Evolutionary conservation across 2,113 vertebrate genomes (phyloP).

Genomic region (Hymenochirus boettgeri): DNA sequence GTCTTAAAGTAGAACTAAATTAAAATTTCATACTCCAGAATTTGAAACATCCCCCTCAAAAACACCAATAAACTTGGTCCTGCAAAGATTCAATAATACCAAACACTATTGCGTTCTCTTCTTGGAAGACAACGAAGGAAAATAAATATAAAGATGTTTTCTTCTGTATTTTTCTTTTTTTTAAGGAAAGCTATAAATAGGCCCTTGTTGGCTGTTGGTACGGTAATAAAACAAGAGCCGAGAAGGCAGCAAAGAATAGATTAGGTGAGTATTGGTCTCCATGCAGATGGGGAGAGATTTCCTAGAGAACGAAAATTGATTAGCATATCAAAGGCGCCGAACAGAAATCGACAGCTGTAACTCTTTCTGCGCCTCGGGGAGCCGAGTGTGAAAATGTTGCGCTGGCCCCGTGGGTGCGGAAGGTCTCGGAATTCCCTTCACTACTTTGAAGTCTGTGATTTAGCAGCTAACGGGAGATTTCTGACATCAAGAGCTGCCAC

Average conservation of each 20-base stretch:
- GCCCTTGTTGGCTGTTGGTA: conserved; percentile 1
- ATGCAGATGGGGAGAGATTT: conserved; percentile 32
- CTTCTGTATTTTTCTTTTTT: no score
- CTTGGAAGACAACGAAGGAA: no score
- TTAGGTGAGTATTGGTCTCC: conserved; percentile 18
- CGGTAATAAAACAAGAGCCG: conserved; percentile 9
- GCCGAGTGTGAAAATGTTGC: neutral
- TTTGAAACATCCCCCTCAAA: no score
- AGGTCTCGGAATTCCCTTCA: conserved; percentile 23
- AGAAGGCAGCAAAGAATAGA: conserved; percentile 6
- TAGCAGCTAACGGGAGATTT: conserved; percentile 5
- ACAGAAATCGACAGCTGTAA: conserved; percentile 31
- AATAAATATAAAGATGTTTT: no score
- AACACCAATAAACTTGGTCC: no score
- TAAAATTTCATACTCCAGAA: no score
- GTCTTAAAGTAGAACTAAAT: no score
- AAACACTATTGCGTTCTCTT: no score
- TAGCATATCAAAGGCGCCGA: conserved; percentile 37
- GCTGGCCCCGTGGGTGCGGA: neutral
- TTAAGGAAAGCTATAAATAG: conserved; percentile 8
- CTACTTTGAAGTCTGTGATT: conserved; percentile 20
- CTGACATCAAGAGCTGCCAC: conserved; percentile 12
- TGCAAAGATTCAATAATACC: no score
- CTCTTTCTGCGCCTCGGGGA: conserved; percentile 24
- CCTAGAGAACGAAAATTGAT: conserved; percentile 33